Percentiles rank a stretch among this genome's conserved stretches.
Conservation (phyloP, 2,797 vertebrate species). For the Distichodus sexfasciatus region DNA sequence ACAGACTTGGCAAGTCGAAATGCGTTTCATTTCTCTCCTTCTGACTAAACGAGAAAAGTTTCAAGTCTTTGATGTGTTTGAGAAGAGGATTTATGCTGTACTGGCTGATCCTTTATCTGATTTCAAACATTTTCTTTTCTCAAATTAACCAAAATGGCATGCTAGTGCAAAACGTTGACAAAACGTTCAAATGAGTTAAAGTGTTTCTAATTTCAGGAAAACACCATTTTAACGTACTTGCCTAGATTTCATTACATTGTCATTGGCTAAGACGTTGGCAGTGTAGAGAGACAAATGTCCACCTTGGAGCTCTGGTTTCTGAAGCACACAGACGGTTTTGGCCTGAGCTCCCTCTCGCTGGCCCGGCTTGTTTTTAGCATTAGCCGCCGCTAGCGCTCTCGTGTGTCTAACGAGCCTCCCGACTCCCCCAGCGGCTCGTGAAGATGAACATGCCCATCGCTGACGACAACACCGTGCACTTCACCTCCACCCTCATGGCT, state of each 20-base stretch:
- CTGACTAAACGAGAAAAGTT: too few species aligned
- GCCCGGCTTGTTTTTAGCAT: conserved; percentile 41
- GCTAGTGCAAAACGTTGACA: too few species aligned
- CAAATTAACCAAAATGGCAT: too few species aligned
- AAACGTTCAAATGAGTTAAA: not conserved
- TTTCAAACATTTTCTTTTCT: too few species aligned
- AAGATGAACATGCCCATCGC: conserved; percentile 98
- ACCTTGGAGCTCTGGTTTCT: not conserved
- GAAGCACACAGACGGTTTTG: conserved; percentile 72
- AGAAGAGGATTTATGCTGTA: too few species aligned
- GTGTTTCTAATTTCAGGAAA: not conserved
- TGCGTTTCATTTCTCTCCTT: too few species aligned
- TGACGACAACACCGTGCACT: conserved; percentile 87
- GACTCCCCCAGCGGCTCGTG: conserved; percentile 81
- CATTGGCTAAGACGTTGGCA: not conserved
- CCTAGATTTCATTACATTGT: too few species aligned
- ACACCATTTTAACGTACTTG: too few species aligned
- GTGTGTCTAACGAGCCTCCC: conserved; percentile 25
- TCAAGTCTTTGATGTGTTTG: too few species aligned
- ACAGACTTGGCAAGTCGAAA: too few species aligned
- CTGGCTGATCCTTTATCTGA: too few species aligned
- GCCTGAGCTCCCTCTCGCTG: conserved; percentile 47
- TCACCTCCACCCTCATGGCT: conserved; percentile 94
- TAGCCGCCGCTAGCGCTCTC: conserved; percentile 21
- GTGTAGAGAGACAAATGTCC: not conserved